Evolutionary conservation across 2,888 invertebrate species (phyloP), one percentile per base, ranked within the genome.

Genomic region (Cecidostiba fungosa): DNA sequence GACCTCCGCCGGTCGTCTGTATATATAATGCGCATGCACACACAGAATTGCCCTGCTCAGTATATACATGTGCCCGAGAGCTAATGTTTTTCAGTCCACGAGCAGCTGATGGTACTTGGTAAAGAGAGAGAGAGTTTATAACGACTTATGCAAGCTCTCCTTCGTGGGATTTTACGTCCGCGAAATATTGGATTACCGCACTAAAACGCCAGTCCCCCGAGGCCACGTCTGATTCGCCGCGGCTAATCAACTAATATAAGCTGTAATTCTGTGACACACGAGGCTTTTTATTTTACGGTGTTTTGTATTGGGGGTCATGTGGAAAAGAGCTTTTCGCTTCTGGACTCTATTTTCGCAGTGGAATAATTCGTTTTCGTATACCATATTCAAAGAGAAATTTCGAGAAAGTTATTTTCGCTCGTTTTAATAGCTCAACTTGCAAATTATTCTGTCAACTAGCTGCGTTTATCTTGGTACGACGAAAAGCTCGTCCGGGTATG

Each of bases 291-390:
- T 70, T 19, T n/a, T 8, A 19, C 39, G 39, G 39, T 8, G 39
- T 32, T 70, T 70, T 70, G 4, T 47, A 47, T 89, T 95, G 0
- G 93, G 93, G 39, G 88, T 91, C 1, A 8, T 26, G 62, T 62
- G 66, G 29, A 16, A 23, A 26, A 66, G 26, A 66, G 66, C 6
- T 14, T 66, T 66, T 26, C 12, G 14, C n/a, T n/a, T n/a, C 66
- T 66, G 29, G 14, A 16, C 19, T 50, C 50, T 16, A 14, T 47
- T 47, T 14, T 3, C 14, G 12, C 14, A 50, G 50, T 50, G 19
- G n/a, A n/a, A n/a, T n/a, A n/a, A n/a, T n/a, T n/a, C n/a, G n/a
- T n/a, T n/a, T n/a, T n/a, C n/a, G n/a, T n/a, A n/a, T n/a, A n/a
- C n/a, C n/a, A n/a, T n/a, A n/a, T n/a, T n/a, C n/a, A n/a, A n/a